Base-by-base conservation (phyloP, 2,797 vertebrate species). In the Thaleichthys pacificus region DNA sequence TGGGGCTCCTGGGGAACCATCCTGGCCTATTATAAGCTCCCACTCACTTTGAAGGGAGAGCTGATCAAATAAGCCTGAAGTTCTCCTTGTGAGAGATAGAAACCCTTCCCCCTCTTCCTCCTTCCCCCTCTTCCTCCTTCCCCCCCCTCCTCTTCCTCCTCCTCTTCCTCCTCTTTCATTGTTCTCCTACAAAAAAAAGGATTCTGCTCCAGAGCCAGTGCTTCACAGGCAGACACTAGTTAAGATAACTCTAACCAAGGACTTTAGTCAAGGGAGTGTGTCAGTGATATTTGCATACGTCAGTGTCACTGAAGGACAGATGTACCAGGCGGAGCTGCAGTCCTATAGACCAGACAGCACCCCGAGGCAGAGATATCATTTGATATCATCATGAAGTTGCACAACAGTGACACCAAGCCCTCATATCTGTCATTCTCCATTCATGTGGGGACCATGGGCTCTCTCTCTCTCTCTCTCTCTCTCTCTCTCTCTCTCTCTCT, bases 401-500 rank as follows among this genome's bases (percentile, higher is more conserved):
- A 73, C 78, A 70, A 78, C 49, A 72, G 70, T 76, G 77, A 76
- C 68, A 38, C 32, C 67, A 32, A 15, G 67, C 54, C 22, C 28
- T 61, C 78, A 77, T 57, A 54, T 78, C 82, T 80, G 75, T 81
- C 77, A 73, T 24, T 63, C 63, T 42, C 7, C 38, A 42, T 42
- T 68, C 73, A 73, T 75, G 73, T 61, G 67, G 58, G 69, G 77
- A 70, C 82, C 84, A 86, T 69, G 73, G 82, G 67, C 69, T 78
- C 70, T 70, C 66, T 63, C 76, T 42, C 9, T 11, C 38, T 42
- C 9, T 84, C 30, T 84, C 70, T 68, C 61, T 12, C 24, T 77
- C 85, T 72, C 77, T 63, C 82, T 82, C 72, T 82, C 89, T 76
- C 68, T 82, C 78, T 69, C 74, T 74, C 72, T 85, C 85, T 89